Percentiles rank a stretch among this genome's conserved stretches.
These are phyloP conservation scores for Conchocele bisecta DNA, from an alignment of 2,888 invertebrate species.

Conservation along the genomic window DNA sequence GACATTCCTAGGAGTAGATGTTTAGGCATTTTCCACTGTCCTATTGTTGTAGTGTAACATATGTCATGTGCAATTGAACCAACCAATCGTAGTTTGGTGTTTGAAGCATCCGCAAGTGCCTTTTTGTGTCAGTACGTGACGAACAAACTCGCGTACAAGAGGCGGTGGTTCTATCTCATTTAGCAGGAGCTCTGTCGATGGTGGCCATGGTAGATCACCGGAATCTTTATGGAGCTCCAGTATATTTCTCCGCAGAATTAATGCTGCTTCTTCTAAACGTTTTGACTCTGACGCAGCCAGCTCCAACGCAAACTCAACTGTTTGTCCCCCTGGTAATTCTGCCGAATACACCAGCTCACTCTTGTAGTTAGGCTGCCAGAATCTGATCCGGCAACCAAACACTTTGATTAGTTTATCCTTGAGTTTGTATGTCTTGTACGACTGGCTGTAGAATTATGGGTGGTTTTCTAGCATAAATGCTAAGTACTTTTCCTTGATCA, in stretches of 20 bases:
- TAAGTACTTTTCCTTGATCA: conserved; percentile 24
- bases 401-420: conserved; percentile 18
- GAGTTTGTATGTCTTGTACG: conserved; percentile 28
- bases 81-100: background rate
- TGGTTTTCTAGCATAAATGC: conserved; percentile 3
- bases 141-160: background rate
- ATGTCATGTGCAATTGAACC: conserved; percentile 5
- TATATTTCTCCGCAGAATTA: conserved; percentile 10
- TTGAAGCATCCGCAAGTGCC: background rate
- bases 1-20: conserved; percentile 24
- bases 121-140: background rate
- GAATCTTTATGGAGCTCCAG: background rate
- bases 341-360: conserved; percentile 16
- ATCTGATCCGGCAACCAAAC: conserved; percentile 8
- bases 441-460: conserved; percentile 8
- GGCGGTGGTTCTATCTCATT: background rate
- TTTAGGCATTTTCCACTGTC: conserved; percentile 20
- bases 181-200: conserved; percentile 3
- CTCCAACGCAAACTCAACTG: conserved; percentile 21
- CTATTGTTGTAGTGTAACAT: conserved; percentile 16
- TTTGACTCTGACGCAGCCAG: conserved; percentile 23
- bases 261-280: background rate
- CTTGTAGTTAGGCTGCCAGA: conserved; percentile 9
- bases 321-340: conserved; percentile 6
- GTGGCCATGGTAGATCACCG: conserved; percentile 13